These are phyloP conservation scores for Gymnocheta viridis DNA, from an alignment of 2,888 invertebrate genomes.

Conservation along the genomic window DNA sequence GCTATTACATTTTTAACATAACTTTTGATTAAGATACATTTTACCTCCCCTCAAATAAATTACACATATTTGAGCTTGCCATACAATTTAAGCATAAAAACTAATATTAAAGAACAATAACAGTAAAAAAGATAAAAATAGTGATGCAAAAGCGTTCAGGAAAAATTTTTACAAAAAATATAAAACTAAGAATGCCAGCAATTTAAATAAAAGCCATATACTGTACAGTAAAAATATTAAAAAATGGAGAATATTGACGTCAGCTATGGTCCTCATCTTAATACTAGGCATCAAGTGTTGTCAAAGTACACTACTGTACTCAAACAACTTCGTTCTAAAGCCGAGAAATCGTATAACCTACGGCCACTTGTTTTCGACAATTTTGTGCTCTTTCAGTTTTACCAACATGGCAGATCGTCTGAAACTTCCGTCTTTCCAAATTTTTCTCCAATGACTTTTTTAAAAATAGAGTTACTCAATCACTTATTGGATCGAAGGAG, in stretches of 20 bases:
- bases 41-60: neutral
- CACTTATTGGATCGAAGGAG: slow-evolving; percentile 80
- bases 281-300: slow-evolving; percentile 78
- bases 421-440: slow-evolving; percentile 74
- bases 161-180: neutral
- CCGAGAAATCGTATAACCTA: slow-evolving; percentile 84
- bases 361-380: slow-evolving; percentile 85
- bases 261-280: slow-evolving; percentile 55
- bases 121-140: too few relatives aligned
- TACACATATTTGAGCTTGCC: neutral
- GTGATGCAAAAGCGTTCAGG: neutral
- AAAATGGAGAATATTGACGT: slow-evolving; percentile 70
- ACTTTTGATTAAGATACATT: too few relatives aligned
- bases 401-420: slow-evolving; percentile 77
- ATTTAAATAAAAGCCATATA: neutral
- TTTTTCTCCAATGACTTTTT: slow-evolving; percentile 77
- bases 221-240: neutral
- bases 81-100: neutral
- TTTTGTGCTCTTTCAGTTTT: slow-evolving; percentile 84
- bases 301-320: slow-evolving; percentile 84
- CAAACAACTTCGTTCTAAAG: slow-evolving; percentile 84
- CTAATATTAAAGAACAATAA: neutral
- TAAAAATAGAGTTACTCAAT: slow-evolving; percentile 81
- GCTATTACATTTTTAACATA: neutral
- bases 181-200: neutral